Percentiles rank a stretch among this genome's conserved stretches.
Conservation (phyloP, 2,888 invertebrate species). For the Sceliomorpha sp. region DNA sequence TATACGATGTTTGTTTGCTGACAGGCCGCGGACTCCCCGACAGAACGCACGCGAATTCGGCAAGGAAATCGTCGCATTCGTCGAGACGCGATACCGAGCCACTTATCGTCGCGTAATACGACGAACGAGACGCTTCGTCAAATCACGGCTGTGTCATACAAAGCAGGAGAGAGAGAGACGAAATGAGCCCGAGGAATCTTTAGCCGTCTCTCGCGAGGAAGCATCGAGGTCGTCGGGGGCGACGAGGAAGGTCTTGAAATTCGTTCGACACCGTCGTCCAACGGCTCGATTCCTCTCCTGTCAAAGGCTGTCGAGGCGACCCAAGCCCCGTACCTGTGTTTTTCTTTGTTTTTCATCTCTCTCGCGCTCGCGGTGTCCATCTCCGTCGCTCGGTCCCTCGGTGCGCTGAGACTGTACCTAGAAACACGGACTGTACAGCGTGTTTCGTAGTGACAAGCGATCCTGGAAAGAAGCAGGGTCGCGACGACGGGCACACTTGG, state of each 20-base stretch:
- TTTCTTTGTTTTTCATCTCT: slow-evolving; percentile 46
- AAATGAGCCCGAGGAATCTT: slow-evolving; percentile 13
- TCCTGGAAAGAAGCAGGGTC: slow-evolving; percentile 52
- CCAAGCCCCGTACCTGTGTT: slow-evolving; percentile 13
- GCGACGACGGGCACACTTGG: too few relatives aligned
- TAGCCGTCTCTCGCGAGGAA: slow-evolving; percentile 3
- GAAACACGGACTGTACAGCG: too few relatives aligned
- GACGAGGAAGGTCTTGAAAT: too few relatives aligned
- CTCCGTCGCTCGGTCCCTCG: slow-evolving; percentile 12
- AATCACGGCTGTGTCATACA: too few relatives aligned
- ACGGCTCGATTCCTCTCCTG: slow-evolving; percentile 1
- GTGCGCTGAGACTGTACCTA: too few relatives aligned
- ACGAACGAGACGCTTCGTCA: too few relatives aligned
- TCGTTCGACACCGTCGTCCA: too few relatives aligned
- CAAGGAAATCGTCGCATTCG: background rate
- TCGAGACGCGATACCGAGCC: background rate
- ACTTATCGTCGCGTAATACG: too few relatives aligned
- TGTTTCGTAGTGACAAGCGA: too few relatives aligned
- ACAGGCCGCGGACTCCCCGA: too few relatives aligned
- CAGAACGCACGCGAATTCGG: background rate
- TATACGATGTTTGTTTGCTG: too few relatives aligned
- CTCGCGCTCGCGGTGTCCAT: slow-evolving; percentile 17
- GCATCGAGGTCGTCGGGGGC: slow-evolving; percentile 12
- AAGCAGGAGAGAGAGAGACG: slow-evolving; percentile 26
- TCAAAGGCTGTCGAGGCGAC: slow-evolving; percentile 12